phyloP scores from a whole-genome alignment of 2,113 vertebrate genomes.

The Rhinolophus ferrumequinum region DNA sequence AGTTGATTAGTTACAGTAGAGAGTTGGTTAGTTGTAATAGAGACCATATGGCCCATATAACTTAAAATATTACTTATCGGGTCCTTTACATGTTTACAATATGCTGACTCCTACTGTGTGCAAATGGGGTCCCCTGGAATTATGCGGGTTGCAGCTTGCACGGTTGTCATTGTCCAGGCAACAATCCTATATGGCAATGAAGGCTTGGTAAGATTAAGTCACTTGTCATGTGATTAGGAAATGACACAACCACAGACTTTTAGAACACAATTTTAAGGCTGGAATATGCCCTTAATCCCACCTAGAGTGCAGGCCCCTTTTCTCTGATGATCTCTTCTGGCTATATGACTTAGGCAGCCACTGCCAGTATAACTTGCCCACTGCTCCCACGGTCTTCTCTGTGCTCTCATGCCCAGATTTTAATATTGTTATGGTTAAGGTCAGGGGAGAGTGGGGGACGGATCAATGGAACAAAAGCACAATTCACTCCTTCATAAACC shows the following conservation, averaged over 20 bases:
- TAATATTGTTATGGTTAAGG: not conserved
- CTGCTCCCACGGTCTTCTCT: not conserved
- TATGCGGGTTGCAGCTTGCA: not conserved
- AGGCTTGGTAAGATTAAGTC: not conserved
- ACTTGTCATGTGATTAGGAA: not conserved
- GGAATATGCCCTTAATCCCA: not conserved
- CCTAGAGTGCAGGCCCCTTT: not conserved
- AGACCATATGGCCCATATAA: not conserved
- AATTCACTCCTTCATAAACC: conserved; percentile 31
- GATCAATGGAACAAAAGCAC: conserved; percentile 33
- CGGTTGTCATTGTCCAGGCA: not conserved
- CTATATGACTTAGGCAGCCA: not conserved
- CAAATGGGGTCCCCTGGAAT: not conserved
- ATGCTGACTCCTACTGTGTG: not conserved
- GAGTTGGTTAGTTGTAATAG: not conserved
- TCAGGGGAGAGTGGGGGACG: not conserved
- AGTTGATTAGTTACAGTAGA: not conserved
- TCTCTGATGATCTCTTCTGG: not conserved
- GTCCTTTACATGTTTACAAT: not conserved
- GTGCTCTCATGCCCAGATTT: not conserved
- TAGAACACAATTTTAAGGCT: conserved; percentile 13
- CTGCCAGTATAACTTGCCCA: not conserved
- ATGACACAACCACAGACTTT: not conserved
- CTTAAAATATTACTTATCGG: not conserved
- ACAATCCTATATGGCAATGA: not conserved